Conservation (phyloP, 2,113 vertebrate genomes). For the Ctenodactylus gundi region DNA sequence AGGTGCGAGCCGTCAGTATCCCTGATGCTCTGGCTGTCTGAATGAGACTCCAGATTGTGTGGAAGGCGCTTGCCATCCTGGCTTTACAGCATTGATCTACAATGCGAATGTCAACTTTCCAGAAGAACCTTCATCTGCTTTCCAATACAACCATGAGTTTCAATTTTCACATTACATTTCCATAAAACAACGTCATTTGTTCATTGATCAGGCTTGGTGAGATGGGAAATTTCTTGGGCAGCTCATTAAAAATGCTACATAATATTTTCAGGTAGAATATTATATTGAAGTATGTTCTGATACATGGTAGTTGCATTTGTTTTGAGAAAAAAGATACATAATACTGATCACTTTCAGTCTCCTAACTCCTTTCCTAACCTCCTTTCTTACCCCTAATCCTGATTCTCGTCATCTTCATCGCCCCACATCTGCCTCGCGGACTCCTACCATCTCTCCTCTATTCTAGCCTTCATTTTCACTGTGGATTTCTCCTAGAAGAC, state of each 20-base stretch:
- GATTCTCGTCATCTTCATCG: too few relatives aligned
- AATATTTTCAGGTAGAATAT: not conserved
- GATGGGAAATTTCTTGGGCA: not conserved
- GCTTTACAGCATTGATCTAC: constrained; percentile 32
- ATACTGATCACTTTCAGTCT: too few relatives aligned
- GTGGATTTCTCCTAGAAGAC: too few relatives aligned
- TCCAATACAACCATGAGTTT: not conserved
- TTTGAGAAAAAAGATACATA: too few relatives aligned
- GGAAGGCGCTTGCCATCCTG: constrained; percentile 39
- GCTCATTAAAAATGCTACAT: not conserved
- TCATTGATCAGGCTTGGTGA: not conserved
- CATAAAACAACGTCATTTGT: not conserved
- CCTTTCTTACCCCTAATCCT: too few relatives aligned
- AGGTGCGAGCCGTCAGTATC: constrained; percentile 63
- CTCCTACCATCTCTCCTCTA: too few relatives aligned
- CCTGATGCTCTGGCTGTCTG: not conserved
- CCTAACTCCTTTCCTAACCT: too few relatives aligned
- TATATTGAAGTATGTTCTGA: too few relatives aligned
- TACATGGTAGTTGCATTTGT: too few relatives aligned
- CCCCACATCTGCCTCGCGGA: too few relatives aligned
- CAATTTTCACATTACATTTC: not conserved
- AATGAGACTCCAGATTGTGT: constrained; percentile 63
- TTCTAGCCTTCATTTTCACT: too few relatives aligned
- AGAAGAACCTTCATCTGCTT: not conserved
- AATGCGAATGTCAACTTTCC: not conserved